Percentiles rank a stretch among this genome's conserved stretches.
Evolutionary conservation across 2,888 invertebrate genomes (phyloP).

Genomic region (Neoitamus cyanurus): DNA sequence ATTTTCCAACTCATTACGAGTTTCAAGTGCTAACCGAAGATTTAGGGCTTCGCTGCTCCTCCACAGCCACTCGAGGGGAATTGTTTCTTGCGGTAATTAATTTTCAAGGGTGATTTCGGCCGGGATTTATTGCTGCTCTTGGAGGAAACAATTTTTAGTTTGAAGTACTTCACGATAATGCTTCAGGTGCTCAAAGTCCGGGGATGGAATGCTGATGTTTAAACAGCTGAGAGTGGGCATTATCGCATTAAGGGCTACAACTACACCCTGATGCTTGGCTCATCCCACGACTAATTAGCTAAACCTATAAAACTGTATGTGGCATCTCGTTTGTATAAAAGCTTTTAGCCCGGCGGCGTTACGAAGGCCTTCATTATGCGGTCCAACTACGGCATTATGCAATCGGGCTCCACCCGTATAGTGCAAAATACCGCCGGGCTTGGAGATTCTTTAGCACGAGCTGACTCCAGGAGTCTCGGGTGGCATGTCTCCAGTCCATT

Average conservation of each 20-base stretch:
- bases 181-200: slow-evolving; percentile 23
- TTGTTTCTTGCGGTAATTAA: slow-evolving; percentile 45
- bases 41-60: slow-evolving; percentile 15
- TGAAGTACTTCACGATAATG: slow-evolving; percentile 36
- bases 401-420: neutral
- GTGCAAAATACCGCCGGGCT: neutral
- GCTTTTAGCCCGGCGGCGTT: neutral
- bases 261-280: too few relatives aligned
- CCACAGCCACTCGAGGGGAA: slow-evolving; percentile 14
- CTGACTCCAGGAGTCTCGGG: neutral
- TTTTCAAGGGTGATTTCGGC: slow-evolving; percentile 40
- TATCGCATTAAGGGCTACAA: too few relatives aligned
- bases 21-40: slow-evolving; percentile 34
- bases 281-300: neutral
- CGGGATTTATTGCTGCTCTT: slow-evolving; percentile 23
- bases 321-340: neutral
- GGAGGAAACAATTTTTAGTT: slow-evolving; percentile 29
- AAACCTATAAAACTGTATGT: neutral
- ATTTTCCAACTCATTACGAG: slow-evolving; percentile 45
- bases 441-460: slow-evolving; percentile 14
- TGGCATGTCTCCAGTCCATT: slow-evolving; percentile 13
- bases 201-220: neutral
- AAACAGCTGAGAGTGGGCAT: neutral
- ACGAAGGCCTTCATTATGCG: slow-evolving; percentile 23
- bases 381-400: slow-evolving; percentile 31